A percentile compares a stretch with the other conserved stretches of the same genome.
These are phyloP conservation scores for Ptychoptera albimana DNA, from an alignment of 2,888 invertebrate genomes.

Conservation along the genomic window DNA sequence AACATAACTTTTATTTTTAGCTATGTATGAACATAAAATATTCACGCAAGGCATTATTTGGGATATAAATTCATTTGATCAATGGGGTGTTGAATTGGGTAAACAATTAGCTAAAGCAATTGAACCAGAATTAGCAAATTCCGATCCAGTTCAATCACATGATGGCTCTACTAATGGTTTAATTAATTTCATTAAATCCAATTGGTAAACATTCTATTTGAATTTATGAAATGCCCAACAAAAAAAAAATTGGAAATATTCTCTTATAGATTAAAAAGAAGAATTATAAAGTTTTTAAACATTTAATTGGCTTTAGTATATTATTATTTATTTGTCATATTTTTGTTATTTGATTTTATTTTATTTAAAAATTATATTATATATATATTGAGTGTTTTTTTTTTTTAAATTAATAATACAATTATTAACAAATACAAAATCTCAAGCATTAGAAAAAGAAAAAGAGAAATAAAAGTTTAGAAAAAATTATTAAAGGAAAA, in stretches of 20 bases:
- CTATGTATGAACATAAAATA: conserved; percentile 97
- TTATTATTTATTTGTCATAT: too few species aligned
- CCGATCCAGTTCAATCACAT: conserved; percentile 53
- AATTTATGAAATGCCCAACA: not conserved
- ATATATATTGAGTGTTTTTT: too few species aligned
- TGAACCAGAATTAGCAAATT: conserved; percentile 73
- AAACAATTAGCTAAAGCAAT: conserved; percentile 98
- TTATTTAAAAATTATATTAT: too few species aligned
- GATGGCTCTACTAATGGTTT: conserved; percentile 95
- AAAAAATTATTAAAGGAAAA: not conserved
- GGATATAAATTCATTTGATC: conserved; percentile 99
- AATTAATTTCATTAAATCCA: conserved; percentile 80
- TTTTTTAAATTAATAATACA: too few species aligned
- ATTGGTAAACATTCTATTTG: conserved; percentile 25
- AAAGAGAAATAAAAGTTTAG: not conserved
- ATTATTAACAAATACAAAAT: too few species aligned
- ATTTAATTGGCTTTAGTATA: too few species aligned
- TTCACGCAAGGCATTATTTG: conserved; percentile 97
- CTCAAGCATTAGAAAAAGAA: not conserved
- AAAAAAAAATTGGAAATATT: too few species aligned
- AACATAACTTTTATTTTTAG: conserved; percentile 33
- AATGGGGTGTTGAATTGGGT: conserved; percentile 99
- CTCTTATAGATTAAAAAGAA: too few species aligned
- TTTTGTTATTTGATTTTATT: too few species aligned
- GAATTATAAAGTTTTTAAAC: too few species aligned